Conservation (phyloP, 1,140 invertebrate species). For the Drosophila sucinea region DNA sequence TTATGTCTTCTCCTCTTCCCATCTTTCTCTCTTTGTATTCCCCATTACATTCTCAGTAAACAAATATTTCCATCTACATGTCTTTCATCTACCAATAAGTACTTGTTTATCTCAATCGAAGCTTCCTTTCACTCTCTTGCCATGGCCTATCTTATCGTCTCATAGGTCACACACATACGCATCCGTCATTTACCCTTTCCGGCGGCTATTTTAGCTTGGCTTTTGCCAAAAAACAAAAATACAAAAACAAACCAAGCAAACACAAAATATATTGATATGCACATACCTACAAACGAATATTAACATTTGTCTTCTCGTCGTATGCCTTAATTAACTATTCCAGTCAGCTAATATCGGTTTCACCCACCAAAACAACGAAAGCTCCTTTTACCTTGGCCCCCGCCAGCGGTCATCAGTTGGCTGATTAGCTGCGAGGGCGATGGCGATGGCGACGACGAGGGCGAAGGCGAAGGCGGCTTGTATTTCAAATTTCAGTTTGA, state of each 20-base stretch:
- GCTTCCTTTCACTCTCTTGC: not conserved
- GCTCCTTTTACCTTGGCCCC: slow-evolving; percentile 54
- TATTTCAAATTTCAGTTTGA: slow-evolving; percentile 67
- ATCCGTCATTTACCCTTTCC: slow-evolving; percentile 60
- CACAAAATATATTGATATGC: slow-evolving; percentile 43
- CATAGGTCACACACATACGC: slow-evolving; percentile 1
- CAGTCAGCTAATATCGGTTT: slow-evolving; percentile 80
- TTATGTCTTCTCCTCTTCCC: too few relatives aligned
- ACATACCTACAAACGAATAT: slow-evolving; percentile 51
- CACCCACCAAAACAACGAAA: slow-evolving; percentile 68
- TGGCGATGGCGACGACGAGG: not conserved
- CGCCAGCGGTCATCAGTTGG: slow-evolving; percentile 8
- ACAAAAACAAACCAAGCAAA: not conserved
- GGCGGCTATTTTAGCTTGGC: slow-evolving; percentile 42
- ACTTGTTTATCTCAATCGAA: not conserved
- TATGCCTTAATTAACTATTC: slow-evolving; percentile 76
- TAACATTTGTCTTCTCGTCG: slow-evolving; percentile 59
- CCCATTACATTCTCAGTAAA: too few relatives aligned
- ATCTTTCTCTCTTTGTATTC: too few relatives aligned
- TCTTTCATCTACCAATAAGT: not conserved
- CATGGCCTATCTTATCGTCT: too few relatives aligned
- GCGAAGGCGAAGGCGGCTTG: slow-evolving; percentile 26
- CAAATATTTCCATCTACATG: too few relatives aligned
- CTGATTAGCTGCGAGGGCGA: not conserved
- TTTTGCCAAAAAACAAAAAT: slow-evolving; percentile 35